phyloP scores from a whole-genome alignment of 2,888 invertebrate genomes.

The Papilio demoleus region DNA sequence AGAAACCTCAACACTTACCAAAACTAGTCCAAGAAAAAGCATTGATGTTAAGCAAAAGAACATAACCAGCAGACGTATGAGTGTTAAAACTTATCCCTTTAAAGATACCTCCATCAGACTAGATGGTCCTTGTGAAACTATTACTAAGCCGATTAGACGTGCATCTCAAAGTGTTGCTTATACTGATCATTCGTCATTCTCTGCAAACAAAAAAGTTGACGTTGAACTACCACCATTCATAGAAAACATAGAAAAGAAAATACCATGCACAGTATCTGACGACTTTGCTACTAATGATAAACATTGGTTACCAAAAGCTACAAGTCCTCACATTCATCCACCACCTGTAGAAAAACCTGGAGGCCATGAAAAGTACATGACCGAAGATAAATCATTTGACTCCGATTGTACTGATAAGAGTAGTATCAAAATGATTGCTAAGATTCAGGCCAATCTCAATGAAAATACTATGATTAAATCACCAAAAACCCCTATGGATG shows the following conservation, averaged over 20 bases:
- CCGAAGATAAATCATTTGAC: slow-evolving; percentile 74
- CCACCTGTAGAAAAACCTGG: slow-evolving; percentile 74
- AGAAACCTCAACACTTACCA: slow-evolving; percentile 48
- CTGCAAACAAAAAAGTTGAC: slow-evolving; percentile 57
- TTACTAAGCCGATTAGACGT: slow-evolving; percentile 50
- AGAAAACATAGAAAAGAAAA: slow-evolving; percentile 58
- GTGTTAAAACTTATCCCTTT: slow-evolving; percentile 54
- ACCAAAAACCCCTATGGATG: slow-evolving; percentile 79
- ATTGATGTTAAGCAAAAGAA: slow-evolving; percentile 60
- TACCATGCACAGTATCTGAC: slow-evolving; percentile 54
- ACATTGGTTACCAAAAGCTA: slow-evolving; percentile 71
- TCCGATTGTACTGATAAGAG: slow-evolving; percentile 73
- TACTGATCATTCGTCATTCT: slow-evolving; percentile 48
- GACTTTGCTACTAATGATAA: slow-evolving; percentile 66
- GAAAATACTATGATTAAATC: slow-evolving; percentile 81
- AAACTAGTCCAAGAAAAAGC: slow-evolving; percentile 62
- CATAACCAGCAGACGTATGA: slow-evolving; percentile 50
- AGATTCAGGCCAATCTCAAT: slow-evolving; percentile 77
- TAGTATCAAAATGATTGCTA: slow-evolving; percentile 77
- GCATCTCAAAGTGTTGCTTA: slow-evolving; percentile 45
- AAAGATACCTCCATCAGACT: slow-evolving; percentile 48
- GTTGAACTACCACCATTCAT: slow-evolving; percentile 45
- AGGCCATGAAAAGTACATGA: slow-evolving; percentile 76
- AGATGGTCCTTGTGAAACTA: slow-evolving; percentile 46
- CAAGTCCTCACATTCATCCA: slow-evolving; percentile 69